Conservation (phyloP, 2,888 invertebrate genomes). For the Lepidocyrtinus sp. region DNA sequence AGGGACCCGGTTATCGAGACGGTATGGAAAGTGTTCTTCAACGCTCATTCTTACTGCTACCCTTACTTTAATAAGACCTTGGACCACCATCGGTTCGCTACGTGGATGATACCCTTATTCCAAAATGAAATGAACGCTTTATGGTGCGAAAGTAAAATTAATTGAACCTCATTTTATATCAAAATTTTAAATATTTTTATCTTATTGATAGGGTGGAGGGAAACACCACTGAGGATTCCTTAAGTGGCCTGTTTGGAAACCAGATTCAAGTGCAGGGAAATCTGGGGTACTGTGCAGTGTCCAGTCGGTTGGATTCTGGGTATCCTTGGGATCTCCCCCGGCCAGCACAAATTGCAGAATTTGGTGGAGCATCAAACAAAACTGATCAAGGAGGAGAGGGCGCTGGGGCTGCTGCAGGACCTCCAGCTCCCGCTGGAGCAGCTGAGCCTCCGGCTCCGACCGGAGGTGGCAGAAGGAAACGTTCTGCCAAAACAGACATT, state of each 20-base stretch:
- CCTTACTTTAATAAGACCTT: conserved; percentile 48
- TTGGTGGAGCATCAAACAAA: conserved; percentile 4
- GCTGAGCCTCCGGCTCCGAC: neutral
- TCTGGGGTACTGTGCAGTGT: conserved; percentile 58
- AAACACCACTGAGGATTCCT: conserved; percentile 31
- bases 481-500: neutral
- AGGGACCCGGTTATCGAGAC: conserved; percentile 65
- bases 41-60: conserved; percentile 62
- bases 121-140: conserved; percentile 61
- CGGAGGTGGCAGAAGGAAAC: conserved; percentile 16
- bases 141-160: conserved; percentile 59
- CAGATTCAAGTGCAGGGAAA: conserved; percentile 51
- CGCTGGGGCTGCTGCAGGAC: neutral
- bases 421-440: neutral
- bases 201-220: conserved; percentile 33
- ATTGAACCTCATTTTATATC: too few species aligned
- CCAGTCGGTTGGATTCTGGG: conserved; percentile 45
- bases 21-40: conserved; percentile 64
- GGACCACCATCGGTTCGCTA: conserved; percentile 64
- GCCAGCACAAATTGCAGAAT: conserved; percentile 24
- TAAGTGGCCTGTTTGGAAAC: conserved; percentile 64
- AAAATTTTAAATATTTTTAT: neutral
- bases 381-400: too few species aligned
- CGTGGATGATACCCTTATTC: conserved; percentile 63
- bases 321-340: conserved; percentile 64